These are phyloP conservation scores for Catharus bicknelli DNA, from an alignment of 2,113 vertebrate genomes.

Conservation along the genomic window DNA sequence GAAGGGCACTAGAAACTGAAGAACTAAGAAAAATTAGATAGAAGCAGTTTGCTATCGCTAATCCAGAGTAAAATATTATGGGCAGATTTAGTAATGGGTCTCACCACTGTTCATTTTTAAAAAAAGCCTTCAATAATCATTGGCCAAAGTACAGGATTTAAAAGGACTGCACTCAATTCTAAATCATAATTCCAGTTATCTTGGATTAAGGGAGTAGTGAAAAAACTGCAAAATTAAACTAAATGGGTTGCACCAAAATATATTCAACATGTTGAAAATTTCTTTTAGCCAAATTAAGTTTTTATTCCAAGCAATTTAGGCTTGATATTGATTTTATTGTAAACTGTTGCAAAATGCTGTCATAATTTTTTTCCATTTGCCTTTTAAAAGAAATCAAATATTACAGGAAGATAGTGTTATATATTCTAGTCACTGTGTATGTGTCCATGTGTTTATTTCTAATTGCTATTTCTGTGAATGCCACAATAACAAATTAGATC, in stretches of 20 bases:
- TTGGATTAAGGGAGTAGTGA: background rate
- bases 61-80: background rate
- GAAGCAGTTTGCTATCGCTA: background rate
- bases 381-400: background rate
- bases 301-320: background rate
- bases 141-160: background rate
- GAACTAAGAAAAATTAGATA: background rate
- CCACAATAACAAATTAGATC: constrained; percentile 10
- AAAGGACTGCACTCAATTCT: background rate
- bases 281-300: background rate
- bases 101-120: background rate
- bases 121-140: background rate
- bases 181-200: background rate
- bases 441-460: background rate
- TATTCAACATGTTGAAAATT: background rate
- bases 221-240: background rate
- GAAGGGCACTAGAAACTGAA: background rate
- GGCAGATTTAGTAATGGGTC: background rate
- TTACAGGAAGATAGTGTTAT: background rate
- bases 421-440: background rate
- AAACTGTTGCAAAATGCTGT: background rate
- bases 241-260: background rate
- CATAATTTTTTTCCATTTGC: background rate
- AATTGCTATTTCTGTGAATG: background rate
- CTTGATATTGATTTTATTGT: background rate